phyloP scores from a whole-genome alignment of 2,797 vertebrate species.

The Poeciliopsis turneri region DNA sequence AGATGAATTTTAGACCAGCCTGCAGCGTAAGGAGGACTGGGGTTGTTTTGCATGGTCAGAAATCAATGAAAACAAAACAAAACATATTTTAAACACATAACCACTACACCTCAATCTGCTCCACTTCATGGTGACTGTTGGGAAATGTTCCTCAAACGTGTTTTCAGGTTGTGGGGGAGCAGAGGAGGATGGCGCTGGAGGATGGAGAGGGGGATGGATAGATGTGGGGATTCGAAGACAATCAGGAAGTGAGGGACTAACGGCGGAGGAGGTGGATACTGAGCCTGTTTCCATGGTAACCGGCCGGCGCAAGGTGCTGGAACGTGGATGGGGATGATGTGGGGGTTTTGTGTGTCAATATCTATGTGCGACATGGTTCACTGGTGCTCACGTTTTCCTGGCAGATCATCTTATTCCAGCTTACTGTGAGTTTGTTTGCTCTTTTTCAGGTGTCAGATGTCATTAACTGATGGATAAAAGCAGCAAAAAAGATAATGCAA shows the following conservation, averaged over 20 bases:
- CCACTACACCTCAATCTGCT: not conserved
- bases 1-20: slow-evolving; percentile 6
- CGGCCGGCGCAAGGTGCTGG: slow-evolving; percentile 35
- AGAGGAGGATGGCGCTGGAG: slow-evolving; percentile 25
- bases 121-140: not conserved
- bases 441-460: not conserved
- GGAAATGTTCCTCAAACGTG: slow-evolving; percentile 11
- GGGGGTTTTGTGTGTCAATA: slow-evolving; percentile 21
- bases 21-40: not conserved
- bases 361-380: slow-evolving; percentile 12
- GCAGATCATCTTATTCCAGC: not conserved
- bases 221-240: slow-evolving; percentile 59
- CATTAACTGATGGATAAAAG: not conserved
- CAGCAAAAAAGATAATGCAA: not conserved
- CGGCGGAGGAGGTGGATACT: slow-evolving; percentile 55
- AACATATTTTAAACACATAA: not conserved
- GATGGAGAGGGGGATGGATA: slow-evolving; percentile 13
- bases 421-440: not conserved
- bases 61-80: not conserved
- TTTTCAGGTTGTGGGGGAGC: slow-evolving; percentile 39
- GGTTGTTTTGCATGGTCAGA: slow-evolving; percentile 7
- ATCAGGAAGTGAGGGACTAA: slow-evolving; percentile 61
- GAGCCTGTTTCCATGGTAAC: slow-evolving; percentile 81
- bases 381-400: slow-evolving; percentile 35
- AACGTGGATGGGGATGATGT: slow-evolving; percentile 5